A percentile compares a stretch with the other conserved stretches of the same genome.
Evolutionary conservation across 2,113 vertebrate genomes (phyloP).

Genomic region (Neotoma lepida): DNA sequence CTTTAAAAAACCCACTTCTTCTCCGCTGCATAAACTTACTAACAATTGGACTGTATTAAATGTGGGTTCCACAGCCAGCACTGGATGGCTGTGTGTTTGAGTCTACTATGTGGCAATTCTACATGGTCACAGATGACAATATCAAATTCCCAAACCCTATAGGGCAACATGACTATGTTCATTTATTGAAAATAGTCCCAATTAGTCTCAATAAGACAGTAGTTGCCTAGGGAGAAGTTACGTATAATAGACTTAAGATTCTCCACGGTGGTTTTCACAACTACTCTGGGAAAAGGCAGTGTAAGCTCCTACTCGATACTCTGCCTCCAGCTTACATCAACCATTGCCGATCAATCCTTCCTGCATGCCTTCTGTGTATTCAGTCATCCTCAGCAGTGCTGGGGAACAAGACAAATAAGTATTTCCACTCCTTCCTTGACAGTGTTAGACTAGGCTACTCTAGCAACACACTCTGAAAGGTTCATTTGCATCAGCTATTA

Average conservation of each 20-base stretch:
- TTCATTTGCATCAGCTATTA: background rate
- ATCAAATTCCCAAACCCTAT: background rate
- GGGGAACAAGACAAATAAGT: background rate
- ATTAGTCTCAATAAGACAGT: background rate
- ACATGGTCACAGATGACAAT: background rate
- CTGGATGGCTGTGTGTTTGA: background rate
- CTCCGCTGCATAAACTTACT: constrained; percentile 53
- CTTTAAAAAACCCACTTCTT: constrained; percentile 58
- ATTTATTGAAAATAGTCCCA: background rate
- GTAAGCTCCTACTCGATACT: background rate
- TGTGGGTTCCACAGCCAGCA: background rate
- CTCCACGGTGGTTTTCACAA: background rate
- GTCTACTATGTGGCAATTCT: background rate
- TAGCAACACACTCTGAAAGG: background rate
- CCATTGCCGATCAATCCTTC: background rate
- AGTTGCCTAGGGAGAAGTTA: constrained; percentile 3
- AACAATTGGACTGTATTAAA: background rate
- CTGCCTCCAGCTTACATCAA: background rate
- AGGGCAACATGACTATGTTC: background rate
- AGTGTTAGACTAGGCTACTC: background rate
- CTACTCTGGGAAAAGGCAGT: background rate
- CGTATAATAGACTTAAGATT: background rate
- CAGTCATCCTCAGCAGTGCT: background rate
- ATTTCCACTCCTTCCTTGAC: background rate
- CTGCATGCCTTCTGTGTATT: background rate